phyloP scores from a whole-genome alignment of 2,797 vertebrate species.

The Aphelocoma californica region DNA sequence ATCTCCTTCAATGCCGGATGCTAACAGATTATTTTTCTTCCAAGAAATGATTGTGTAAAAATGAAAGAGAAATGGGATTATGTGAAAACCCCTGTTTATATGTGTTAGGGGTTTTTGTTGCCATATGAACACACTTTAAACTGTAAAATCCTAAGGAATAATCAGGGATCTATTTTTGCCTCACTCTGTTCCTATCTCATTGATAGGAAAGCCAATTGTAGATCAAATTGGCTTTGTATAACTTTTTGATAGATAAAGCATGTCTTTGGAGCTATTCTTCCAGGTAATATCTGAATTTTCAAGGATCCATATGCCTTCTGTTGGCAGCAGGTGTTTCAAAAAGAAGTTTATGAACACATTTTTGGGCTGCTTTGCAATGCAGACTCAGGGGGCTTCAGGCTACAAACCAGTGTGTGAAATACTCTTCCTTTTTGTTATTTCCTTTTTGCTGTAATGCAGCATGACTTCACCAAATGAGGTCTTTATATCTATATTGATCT shows the following conservation, averaged over 20 bases:
- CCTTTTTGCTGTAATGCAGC: not conserved
- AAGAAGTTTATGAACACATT: not conserved
- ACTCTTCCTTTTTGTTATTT: not conserved
- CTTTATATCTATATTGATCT: not conserved
- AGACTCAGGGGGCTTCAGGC: not conserved
- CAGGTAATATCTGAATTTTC: not conserved
- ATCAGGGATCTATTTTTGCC: not conserved
- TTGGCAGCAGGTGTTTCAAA: constrained; percentile 11
- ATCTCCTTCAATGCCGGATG: not conserved
- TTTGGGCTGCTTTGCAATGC: not conserved
- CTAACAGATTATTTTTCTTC: not conserved
- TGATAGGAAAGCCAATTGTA: not conserved
- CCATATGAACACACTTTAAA: not conserved
- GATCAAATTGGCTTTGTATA: not conserved
- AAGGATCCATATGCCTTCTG: not conserved
- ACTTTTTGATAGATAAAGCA: not conserved
- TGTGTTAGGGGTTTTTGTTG: not conserved
- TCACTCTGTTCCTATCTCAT: not conserved
- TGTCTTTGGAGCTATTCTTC: not conserved
- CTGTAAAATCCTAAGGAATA: not conserved
- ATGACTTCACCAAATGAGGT: not conserved
- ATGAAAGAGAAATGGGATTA: not conserved
- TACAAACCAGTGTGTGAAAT: not conserved
- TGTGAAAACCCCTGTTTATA: not conserved
- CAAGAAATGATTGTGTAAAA: constrained; percentile 17